A percentile compares a stretch with the other conserved stretches of the same genome.
Conservation (phyloP, 2,113 vertebrate species). For the Dendropsophus ebraccatus region DNA sequence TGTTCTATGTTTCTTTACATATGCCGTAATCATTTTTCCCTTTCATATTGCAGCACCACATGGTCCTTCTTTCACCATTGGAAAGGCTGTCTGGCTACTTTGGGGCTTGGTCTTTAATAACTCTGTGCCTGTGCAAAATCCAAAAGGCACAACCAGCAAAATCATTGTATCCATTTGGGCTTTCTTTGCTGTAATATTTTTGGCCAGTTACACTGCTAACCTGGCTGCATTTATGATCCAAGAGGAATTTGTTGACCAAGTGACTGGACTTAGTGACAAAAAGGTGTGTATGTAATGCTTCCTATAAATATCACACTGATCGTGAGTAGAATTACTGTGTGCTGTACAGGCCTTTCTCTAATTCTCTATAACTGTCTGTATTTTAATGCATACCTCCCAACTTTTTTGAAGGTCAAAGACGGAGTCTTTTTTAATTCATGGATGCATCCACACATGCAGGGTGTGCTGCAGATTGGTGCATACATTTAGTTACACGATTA, state of each 20-base stretch:
- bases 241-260: slow-evolving; percentile 98
- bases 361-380: too few species aligned
- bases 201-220: slow-evolving; percentile 98
- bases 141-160: slow-evolving; percentile 96
- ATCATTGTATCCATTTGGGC: slow-evolving; percentile 99
- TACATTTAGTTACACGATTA: too few species aligned
- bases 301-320: background rate
- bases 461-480: too few species aligned
- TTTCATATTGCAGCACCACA: slow-evolving; percentile 81
- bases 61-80: slow-evolving; percentile 96
- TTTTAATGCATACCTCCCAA: too few species aligned
- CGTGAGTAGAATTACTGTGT: background rate
- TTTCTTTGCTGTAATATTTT: slow-evolving; percentile 98
- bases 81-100: slow-evolving; percentile 96
- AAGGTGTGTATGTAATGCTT: slow-evolving; percentile 78
- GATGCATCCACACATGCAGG: too few species aligned
- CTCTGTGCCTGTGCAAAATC: slow-evolving; percentile 97
- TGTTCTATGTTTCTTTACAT: too few species aligned
- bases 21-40: too few species aligned
- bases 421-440: too few species aligned
- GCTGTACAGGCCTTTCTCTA: background rate
- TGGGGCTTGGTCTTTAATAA: slow-evolving; percentile 99
- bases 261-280: slow-evolving; percentile 96
- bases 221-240: slow-evolving; percentile 99
- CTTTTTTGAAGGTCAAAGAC: too few species aligned